Evolutionary conservation across 2,797 vertebrate genomes (phyloP).

Genomic region (Myripristis jacobus): DNA sequence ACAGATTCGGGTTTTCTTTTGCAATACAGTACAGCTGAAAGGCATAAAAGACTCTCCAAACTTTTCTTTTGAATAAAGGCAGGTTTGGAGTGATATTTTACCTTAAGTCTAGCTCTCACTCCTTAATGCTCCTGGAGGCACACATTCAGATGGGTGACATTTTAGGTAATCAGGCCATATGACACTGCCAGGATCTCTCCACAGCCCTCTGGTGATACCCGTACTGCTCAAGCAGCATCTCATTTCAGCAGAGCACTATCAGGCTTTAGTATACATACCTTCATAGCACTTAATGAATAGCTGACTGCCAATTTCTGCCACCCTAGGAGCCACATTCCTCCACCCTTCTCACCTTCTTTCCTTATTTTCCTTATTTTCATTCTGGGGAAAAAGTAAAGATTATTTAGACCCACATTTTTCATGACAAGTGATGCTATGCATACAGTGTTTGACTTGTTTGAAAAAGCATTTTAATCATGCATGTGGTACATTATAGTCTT

Average conservation of each 20-base stretch:
- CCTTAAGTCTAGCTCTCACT: background rate
- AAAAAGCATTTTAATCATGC: too few relatives aligned
- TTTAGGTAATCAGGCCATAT: constrained; percentile 7
- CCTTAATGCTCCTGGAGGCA: background rate
- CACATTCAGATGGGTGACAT: constrained; percentile 1
- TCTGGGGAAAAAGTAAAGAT: too few relatives aligned
- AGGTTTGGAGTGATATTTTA: background rate
- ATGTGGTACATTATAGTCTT: too few relatives aligned
- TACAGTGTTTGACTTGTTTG: too few relatives aligned
- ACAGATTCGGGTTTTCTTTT: background rate
- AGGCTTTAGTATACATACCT: background rate
- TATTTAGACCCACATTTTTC: too few relatives aligned
- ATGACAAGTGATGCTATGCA: too few relatives aligned
- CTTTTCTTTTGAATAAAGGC: background rate
- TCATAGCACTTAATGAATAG: background rate
- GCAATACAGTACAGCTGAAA: background rate
- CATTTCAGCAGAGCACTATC: background rate
- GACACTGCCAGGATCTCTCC: background rate
- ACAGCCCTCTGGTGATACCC: background rate
- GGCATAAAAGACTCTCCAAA: background rate
- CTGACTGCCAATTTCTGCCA: background rate
- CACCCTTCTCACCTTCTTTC: too few relatives aligned
- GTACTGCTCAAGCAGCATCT: background rate
- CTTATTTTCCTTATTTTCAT: too few relatives aligned
- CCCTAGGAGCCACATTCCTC: too few relatives aligned